Evolutionary conservation across 2,888 invertebrate species (phyloP).

Genomic region (Drosophila birchii): DNA sequence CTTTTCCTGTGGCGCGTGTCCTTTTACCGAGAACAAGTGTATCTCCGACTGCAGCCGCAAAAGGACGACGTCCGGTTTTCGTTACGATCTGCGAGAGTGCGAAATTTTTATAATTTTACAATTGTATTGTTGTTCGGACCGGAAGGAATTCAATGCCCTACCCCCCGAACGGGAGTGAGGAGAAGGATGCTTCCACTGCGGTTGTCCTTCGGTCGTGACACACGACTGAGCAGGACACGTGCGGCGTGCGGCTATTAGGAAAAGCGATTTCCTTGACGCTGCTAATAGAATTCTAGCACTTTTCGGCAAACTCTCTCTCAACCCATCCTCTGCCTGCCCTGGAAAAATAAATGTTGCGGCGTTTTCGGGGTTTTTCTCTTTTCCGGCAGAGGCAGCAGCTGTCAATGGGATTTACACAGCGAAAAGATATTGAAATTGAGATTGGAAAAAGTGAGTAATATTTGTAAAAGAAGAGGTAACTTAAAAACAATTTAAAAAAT

Average conservation of each 20-base stretch:
- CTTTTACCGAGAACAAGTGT: constrained; percentile 67
- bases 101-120: constrained; percentile 80
- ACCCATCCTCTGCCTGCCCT: constrained; percentile 4
- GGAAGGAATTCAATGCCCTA: neutral
- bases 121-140: constrained; percentile 70
- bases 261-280: constrained; percentile 73
- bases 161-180: constrained; percentile 33
- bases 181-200: constrained; percentile 43
- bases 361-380: constrained; percentile 39
- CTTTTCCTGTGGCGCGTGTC: constrained; percentile 58
- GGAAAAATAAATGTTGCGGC: constrained; percentile 47
- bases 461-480: neutral
- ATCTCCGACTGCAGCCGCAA: constrained; percentile 64
- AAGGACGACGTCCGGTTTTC: constrained; percentile 54
- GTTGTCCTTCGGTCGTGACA: constrained; percentile 69
- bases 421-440: neutral
- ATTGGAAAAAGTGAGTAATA: neutral
- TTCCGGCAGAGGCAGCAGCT: constrained; percentile 51
- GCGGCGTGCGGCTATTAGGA: constrained; percentile 70
- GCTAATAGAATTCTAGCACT: constrained; percentile 71
- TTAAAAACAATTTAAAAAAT: too few species aligned
- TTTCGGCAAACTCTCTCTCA: neutral
- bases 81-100: constrained; percentile 69
- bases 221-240: constrained; percentile 74
- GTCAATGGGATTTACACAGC: constrained; percentile 43